Percentiles rank a stretch among this genome's conserved stretches.
phyloP scores from a whole-genome alignment of 2,888 invertebrate genomes.

The Pardosa pseudoannulata region DNA sequence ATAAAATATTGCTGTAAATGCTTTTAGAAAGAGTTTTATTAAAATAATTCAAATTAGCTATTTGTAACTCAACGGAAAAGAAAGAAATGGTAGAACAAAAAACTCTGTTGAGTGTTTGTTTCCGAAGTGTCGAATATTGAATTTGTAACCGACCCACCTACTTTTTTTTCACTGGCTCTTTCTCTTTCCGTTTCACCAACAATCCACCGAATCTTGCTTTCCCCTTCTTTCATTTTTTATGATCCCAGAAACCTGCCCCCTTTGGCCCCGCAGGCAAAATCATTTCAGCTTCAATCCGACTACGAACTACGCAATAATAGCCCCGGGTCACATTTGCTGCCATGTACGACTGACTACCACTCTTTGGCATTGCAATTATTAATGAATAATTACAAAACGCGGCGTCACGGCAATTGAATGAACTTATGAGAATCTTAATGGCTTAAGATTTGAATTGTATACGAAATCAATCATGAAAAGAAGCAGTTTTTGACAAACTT shows the following conservation, averaged over 20 bases:
- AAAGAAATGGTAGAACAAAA: too few relatives aligned
- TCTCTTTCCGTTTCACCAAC: slow-evolving; percentile 27
- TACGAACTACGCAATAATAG: slow-evolving; percentile 11
- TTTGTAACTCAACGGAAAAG: too few relatives aligned
- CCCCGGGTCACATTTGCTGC: slow-evolving; percentile 10
- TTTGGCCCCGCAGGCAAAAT: slow-evolving; percentile 43
- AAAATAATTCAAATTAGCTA: too few relatives aligned
- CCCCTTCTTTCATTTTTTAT: slow-evolving; percentile 57
- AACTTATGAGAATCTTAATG: slow-evolving; percentile 19
- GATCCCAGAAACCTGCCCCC: slow-evolving; percentile 39
- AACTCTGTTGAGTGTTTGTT: too few relatives aligned
- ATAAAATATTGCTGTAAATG: too few relatives aligned
- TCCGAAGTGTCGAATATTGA: too few relatives aligned
- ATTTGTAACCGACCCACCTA: slow-evolving; percentile 26
- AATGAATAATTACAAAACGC: slow-evolving; percentile 61
- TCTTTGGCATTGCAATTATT: slow-evolving; percentile 51
- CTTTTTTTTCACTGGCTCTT: slow-evolving; percentile 6
- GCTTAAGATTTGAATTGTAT: background rate
- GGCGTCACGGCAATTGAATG: slow-evolving; percentile 22
- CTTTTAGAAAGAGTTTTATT: too few relatives aligned
- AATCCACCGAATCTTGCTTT: slow-evolving; percentile 33
- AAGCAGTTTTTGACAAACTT: background rate
- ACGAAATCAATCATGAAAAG: background rate
- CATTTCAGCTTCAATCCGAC: slow-evolving; percentile 12
- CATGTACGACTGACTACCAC: slow-evolving; percentile 43